A percentile compares a stretch with the other conserved stretches of the same genome.
phyloP scores from a whole-genome alignment of 2,113 vertebrate genomes.

The Cygnus atratus region DNA sequence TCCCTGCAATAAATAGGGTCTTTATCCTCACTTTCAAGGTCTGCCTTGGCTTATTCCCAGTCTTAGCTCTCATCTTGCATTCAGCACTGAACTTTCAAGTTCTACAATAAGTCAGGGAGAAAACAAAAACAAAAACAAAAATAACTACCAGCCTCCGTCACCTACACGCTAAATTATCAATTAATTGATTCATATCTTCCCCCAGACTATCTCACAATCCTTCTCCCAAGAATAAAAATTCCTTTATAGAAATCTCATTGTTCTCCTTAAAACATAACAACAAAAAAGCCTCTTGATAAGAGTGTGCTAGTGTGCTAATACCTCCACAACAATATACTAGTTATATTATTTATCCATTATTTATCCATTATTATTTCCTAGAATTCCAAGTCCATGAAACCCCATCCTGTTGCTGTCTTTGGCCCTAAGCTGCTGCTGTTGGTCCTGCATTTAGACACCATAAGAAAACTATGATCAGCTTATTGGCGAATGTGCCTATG shows the following conservation, averaged over 20 bases:
- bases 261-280: neutral
- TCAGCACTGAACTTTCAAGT: neutral
- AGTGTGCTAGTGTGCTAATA: neutral
- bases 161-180: neutral
- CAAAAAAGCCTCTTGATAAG: neutral
- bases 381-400: neutral
- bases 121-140: neutral
- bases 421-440: rapidly evolving
- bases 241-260: neutral
- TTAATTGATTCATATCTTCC: neutral
- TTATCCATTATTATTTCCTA: neutral
- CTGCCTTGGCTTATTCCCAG: neutral
- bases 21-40: slow-evolving; percentile 6
- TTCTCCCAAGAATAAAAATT: neutral
- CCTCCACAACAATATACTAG: neutral
- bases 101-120: neutral
- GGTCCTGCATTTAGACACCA: neutral
- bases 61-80: neutral
- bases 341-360: neutral
- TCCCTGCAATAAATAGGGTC: neutral
- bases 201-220: neutral
- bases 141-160: neutral
- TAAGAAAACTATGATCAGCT: neutral
- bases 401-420: neutral
- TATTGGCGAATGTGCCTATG: neutral